Evolutionary conservation across 2,888 invertebrate species (phyloP).

Genomic region (Erpobdella octoculata): DNA sequence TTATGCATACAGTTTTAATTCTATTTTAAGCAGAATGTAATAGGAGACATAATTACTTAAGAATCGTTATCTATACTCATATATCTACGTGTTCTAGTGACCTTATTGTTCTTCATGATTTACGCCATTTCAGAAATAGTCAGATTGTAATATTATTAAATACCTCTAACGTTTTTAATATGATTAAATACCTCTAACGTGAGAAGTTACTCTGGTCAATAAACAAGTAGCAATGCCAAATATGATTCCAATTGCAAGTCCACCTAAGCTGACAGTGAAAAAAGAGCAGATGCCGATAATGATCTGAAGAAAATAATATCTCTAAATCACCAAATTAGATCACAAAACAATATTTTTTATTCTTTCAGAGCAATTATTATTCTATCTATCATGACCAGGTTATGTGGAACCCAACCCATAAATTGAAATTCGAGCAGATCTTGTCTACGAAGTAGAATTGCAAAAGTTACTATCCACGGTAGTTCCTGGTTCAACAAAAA

Average conservation of each 20-base stretch:
- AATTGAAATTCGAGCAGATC: no score
- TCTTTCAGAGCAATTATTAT: no score
- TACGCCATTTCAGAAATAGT: not conserved
- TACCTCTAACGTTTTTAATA: not conserved
- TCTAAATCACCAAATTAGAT: no score
- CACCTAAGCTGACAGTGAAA: slow-evolving; percentile 55
- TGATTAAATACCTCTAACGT: slow-evolving; percentile 49
- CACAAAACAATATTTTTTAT: no score
- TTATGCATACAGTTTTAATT: not conserved
- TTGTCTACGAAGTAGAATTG: no score
- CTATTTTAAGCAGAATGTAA: no score
- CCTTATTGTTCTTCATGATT: not conserved
- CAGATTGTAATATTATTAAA: not conserved
- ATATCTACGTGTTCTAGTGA: no score
- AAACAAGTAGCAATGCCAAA: slow-evolving; percentile 54
- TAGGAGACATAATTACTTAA: not conserved
- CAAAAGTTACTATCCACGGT: no score
- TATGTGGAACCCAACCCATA: no score
- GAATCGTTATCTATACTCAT: no score
- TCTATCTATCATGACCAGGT: no score
- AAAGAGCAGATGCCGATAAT: slow-evolving; percentile 55
- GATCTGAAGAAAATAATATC: slow-evolving; percentile 50
- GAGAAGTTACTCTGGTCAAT: slow-evolving; percentile 49
- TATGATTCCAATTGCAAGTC: slow-evolving; percentile 54
- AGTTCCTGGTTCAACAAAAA: no score